Conservation (phyloP, 2,113 vertebrate genomes). For the Forbesichthys agassizii region DNA sequence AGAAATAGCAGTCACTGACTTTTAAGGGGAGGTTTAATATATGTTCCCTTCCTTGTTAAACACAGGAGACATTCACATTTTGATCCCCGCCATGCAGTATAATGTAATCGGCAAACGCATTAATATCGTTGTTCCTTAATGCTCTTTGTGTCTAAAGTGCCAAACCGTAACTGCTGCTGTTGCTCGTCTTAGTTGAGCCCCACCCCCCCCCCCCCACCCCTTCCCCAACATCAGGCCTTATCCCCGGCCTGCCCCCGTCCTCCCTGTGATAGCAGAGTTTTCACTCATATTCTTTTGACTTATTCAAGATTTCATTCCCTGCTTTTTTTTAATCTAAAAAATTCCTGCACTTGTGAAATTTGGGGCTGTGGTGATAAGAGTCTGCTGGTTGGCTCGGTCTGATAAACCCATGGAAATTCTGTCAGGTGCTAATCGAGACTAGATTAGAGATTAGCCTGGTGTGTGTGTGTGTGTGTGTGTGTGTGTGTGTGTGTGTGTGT, state of each 20-base stretch:
- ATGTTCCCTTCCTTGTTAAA: too few relatives aligned
- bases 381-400: conserved; percentile 75
- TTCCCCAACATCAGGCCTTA: conserved; percentile 60
- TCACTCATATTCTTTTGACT: conserved; percentile 73
- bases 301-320: conserved; percentile 75
- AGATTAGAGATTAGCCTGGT: conserved; percentile 78
- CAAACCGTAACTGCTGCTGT: not conserved
- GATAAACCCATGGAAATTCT: conserved; percentile 84
- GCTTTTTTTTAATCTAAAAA: conserved; percentile 71
- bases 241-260: conserved; percentile 42
- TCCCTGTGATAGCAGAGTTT: conserved; percentile 60
- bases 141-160: conserved; percentile 44
- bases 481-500: conserved; percentile 20
- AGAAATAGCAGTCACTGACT: too few relatives aligned
- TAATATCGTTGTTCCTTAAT: too few relatives aligned
- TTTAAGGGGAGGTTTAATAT: too few relatives aligned
- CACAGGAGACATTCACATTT: too few relatives aligned
- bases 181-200: not conserved
- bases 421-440: conserved; percentile 83
- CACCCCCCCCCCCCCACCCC: conserved; percentile 8
- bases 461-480: conserved; percentile 42
- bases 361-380: conserved; percentile 75
- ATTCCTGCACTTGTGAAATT: conserved; percentile 82
- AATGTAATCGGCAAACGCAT: too few relatives aligned
- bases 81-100: too few relatives aligned